These are phyloP conservation scores for Oenanthe oenanthe DNA, from an alignment of 2,113 vertebrate genomes.

Conservation along the genomic window DNA sequence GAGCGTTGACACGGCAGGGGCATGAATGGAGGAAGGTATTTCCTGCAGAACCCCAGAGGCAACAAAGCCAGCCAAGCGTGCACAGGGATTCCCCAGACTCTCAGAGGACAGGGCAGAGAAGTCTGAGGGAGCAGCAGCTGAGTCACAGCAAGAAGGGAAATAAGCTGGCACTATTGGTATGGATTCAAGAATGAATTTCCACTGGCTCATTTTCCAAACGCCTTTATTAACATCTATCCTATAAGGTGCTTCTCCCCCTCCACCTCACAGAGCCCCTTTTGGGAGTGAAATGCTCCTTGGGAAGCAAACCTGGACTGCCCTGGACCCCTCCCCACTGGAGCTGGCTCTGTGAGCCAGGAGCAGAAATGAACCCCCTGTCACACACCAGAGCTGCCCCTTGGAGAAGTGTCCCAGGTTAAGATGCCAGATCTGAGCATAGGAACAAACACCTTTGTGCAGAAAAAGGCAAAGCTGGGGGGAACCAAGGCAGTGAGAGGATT, in stretches of 20 bases:
- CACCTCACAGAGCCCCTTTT: neutral
- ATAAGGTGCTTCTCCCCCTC: neutral
- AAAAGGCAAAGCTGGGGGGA: too few relatives aligned
- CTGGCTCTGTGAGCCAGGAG: neutral
- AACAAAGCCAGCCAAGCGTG: neutral
- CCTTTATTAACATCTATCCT: neutral
- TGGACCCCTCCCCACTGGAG: neutral
- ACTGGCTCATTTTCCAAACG: neutral
- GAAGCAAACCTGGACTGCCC: neutral
- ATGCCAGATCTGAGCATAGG: too few relatives aligned
- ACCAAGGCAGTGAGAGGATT: too few relatives aligned
- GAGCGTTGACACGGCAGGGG: neutral
- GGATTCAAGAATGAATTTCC: neutral
- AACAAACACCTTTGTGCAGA: too few relatives aligned
- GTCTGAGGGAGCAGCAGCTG: neutral
- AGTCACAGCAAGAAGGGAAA: neutral
- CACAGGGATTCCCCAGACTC: neutral
- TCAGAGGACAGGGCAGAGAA: neutral
- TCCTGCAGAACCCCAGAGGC: neutral
- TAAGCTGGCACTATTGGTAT: neutral
- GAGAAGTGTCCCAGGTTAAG: too few relatives aligned
- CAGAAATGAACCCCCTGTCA: neutral
- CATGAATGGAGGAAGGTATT: neutral
- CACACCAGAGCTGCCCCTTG: too few relatives aligned
- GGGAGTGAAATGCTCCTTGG: neutral